Percentiles rank a stretch among this genome's conserved stretches.
Conservation (phyloP, 2,797 vertebrate genomes). For the Dromococcyx pavoninus region DNA sequence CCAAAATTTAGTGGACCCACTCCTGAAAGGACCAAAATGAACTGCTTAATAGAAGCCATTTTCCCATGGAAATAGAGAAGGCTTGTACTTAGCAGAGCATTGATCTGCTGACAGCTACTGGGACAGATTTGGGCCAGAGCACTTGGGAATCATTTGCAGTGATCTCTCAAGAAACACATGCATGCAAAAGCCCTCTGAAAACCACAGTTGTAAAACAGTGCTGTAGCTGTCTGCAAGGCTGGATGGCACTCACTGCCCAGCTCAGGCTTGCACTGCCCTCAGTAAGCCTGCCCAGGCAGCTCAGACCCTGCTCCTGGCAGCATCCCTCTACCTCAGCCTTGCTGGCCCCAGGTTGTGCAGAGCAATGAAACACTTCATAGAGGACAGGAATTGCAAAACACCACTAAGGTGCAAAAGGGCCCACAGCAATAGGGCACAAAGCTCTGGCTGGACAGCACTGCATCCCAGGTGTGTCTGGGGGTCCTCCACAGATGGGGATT, state of each 20-base stretch:
- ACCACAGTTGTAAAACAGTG: not conserved
- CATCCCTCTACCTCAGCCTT: not conserved
- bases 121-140: conserved; percentile 64
- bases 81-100: conserved; percentile 37
- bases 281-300: not conserved
- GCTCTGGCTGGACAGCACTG: not conserved
- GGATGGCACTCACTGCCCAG: not conserved
- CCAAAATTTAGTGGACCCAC: not conserved
- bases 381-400: not conserved
- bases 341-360: not conserved
- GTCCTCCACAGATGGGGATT: not conserved
- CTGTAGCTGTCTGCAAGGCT: not conserved
- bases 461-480: too few species aligned
- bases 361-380: not conserved
- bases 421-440: fast-evolving
- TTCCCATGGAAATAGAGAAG: conserved; percentile 47
- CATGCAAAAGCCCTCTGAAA: conserved; percentile 7
- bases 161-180: conserved; percentile 17
- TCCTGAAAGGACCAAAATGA: conserved; percentile 30
- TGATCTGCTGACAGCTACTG: conserved; percentile 59
- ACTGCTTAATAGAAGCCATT: conserved; percentile 49
- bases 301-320: not conserved
- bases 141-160: conserved; percentile 51
- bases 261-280: fast-evolving
- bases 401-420: not conserved